Conservation (phyloP, 92 coral and sea anemone genomes). For the Diadumene lineata region DNA sequence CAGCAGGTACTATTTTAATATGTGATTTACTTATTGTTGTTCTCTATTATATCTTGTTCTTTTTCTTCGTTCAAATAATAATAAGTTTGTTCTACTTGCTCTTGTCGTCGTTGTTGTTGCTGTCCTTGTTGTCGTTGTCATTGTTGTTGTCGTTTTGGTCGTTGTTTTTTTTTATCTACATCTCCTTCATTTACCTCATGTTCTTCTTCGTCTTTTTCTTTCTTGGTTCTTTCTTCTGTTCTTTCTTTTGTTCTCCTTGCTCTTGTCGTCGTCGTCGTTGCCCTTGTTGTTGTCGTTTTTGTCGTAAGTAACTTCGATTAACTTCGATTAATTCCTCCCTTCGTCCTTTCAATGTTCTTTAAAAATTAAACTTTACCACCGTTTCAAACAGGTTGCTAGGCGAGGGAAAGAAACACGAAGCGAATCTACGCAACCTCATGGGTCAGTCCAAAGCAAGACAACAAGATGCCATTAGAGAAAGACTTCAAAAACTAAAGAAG, state of each 20-base stretch:
- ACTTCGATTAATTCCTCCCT: too few species aligned
- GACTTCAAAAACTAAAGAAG: conserved; percentile 78
- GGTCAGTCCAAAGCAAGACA: conserved; percentile 90
- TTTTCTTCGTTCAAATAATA: not conserved
- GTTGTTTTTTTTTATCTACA: not conserved
- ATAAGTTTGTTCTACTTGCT: not conserved
- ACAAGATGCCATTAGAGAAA: conserved; percentile 72
- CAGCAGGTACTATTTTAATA: conserved; percentile 56
- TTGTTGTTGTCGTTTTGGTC: not conserved
- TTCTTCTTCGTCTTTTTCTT: not conserved
- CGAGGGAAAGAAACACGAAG: conserved; percentile 91
- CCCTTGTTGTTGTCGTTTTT: not conserved
- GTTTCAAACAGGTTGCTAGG: conserved; percentile 68
- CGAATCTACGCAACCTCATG: conserved; percentile 79
- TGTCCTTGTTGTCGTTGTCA: not conserved
- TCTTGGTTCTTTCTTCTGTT: not conserved
- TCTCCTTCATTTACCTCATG: not conserved
- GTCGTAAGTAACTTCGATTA: too few species aligned
- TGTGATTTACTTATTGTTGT: not conserved
- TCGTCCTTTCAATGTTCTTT: not conserved
- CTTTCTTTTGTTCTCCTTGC: not conserved
- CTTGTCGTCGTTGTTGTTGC: not conserved
- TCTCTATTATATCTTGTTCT: not conserved
- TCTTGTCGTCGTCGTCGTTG: not conserved
- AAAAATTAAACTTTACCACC: not conserved